Evolutionary conservation across 2,888 invertebrate genomes (phyloP), one percentile per base, ranked within the genome.

Genomic region (Brenthis hecate): DNA sequence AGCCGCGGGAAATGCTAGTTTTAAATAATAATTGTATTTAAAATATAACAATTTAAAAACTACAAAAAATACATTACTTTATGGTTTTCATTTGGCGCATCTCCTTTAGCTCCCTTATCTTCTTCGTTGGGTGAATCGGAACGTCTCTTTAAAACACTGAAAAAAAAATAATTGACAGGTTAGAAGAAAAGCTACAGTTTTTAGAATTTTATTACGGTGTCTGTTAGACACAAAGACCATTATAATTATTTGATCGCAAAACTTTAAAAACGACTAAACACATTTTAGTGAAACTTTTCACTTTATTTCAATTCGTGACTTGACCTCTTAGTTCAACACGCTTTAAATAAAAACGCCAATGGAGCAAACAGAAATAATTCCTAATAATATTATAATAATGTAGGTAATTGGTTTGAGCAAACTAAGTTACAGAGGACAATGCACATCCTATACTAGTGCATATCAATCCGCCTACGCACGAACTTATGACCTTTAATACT

Each of bases 111-210:
- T 62, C 93, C 93, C 76, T 91, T 87, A 64, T 94, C 94, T 68
- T 94, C 94, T 77, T 95, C 95, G 66, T 93, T 92, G 16, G 95
- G 95, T 58, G 95, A 94, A 73, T 95, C 95, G 72, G 92, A 84
- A 70, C 90, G 86, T 78, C 85, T 89, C 78, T 92, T 92, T 82
- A 92, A 74, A 64, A 92, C 92, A 73, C 92, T 92, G 81, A 13
- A 83, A 54, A 28, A 63, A 58, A 36, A 47, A 60, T 6, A 32
- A 19, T 58, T 53, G 53, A 54, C 19, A 61, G 11, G 28, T 4
- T 28, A 28, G 4, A 28, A 28, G 28, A 28, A 28, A 28, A 28
- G 4, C 28, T 28, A 28, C 28, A 28, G 3, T 28, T 28, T 28
- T 5, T 28, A 28, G 28, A 28, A 28, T 28, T 3, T 28, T 28